Evolutionary conservation across 35 echinoderm and acorn worm genomes (phyloP).

Genomic region (Eucidaris tribuloides): DNA sequence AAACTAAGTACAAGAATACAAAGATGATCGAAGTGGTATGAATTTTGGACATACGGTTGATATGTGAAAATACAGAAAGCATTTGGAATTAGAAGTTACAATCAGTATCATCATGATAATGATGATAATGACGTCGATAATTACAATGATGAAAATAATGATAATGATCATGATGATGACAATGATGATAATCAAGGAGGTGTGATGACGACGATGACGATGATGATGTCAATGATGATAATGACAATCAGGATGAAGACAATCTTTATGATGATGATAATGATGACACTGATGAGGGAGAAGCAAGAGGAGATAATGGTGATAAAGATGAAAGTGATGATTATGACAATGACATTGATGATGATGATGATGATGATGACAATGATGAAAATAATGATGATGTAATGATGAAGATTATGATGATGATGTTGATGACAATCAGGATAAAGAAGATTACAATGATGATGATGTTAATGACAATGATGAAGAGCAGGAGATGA

Average conservation of each 20-base stretch:
- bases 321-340: not conserved
- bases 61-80: no score
- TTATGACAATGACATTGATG: not conserved
- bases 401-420: not conserved
- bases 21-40: no score
- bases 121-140: no score
- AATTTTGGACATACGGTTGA: no score
- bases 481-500: no score
- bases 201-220: not conserved
- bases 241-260: not conserved
- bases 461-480: not conserved
- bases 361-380: not conserved
- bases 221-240: not conserved
- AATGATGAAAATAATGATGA: not conserved
- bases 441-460: not conserved
- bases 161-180: not conserved
- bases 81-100: no score
- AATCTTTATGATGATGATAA: not conserved
- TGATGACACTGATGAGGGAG: not conserved
- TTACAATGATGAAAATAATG: not conserved
- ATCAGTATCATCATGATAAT: no score
- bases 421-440: not conserved
- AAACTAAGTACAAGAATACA: no score
- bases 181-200: not conserved
- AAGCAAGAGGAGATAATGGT: not conserved